Percentiles rank a stretch among this genome's conserved stretches.
phyloP scores from a whole-genome alignment of 2,888 invertebrate species.

The Rhamphomyia laevipes region DNA sequence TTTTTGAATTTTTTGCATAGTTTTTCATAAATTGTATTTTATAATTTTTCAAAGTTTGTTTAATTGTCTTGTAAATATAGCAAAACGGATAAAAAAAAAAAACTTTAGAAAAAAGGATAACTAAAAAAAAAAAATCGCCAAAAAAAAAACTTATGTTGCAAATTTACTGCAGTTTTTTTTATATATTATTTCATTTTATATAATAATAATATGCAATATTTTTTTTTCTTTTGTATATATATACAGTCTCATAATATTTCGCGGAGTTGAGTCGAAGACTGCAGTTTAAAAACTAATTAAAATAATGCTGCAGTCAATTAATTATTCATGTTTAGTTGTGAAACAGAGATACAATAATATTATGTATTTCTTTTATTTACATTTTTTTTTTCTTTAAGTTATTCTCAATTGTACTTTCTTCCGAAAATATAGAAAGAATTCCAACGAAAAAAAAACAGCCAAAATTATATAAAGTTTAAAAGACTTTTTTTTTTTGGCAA shows the following conservation, averaged over 20 bases:
- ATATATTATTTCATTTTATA: background rate
- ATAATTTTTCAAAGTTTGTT: background rate
- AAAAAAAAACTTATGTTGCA: slow-evolving; percentile 5
- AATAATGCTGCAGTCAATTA: slow-evolving; percentile 41
- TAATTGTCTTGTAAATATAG: no score
- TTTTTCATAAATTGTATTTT: background rate
- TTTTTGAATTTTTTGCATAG: background rate
- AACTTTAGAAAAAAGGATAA: background rate
- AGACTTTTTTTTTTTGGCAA: no score
- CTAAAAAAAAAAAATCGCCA: background rate
- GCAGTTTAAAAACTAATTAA: slow-evolving; percentile 24
- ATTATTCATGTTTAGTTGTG: slow-evolving; percentile 32
- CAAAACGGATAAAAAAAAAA: background rate
- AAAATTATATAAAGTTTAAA: no score
- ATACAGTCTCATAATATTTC: background rate
- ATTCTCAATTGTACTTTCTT: no score
- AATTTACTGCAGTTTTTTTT: slow-evolving; percentile 15
- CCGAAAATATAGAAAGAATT: no score
- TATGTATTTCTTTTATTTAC: no score
- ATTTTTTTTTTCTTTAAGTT: no score
- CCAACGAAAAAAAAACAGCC: no score
- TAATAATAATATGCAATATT: no score
- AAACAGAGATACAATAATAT: background rate
- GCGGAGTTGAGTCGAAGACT: background rate
- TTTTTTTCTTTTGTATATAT: background rate